Percentiles rank a stretch among this genome's conserved stretches.
Conservation (phyloP, 2,113 vertebrate species). For the Chaetodon trifascialis region DNA sequence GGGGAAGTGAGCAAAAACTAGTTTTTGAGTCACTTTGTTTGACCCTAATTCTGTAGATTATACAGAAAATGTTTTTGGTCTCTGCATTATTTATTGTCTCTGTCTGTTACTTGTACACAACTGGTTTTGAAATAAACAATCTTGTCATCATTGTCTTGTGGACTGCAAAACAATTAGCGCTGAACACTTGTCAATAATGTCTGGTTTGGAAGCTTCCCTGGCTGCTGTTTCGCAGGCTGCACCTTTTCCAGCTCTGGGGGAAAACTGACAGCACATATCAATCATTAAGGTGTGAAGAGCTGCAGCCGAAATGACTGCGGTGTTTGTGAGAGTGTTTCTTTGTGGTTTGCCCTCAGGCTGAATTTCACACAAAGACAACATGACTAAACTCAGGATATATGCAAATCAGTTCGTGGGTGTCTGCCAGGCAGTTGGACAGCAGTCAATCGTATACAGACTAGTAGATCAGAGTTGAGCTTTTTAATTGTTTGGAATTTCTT, state of each 20-base stretch:
- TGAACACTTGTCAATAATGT: neutral
- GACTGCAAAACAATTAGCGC: neutral
- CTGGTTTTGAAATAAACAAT: constrained; percentile 85
- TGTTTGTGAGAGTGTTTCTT: neutral
- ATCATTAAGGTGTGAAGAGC: neutral
- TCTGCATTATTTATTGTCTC: constrained; percentile 84
- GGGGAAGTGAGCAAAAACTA: constrained; percentile 36
- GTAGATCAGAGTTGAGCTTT: neutral
- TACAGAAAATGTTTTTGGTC: constrained; percentile 58
- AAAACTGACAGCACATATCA: neutral
- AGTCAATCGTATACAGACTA: neutral
- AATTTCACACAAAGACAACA: constrained; percentile 6
- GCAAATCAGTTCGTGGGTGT: constrained; percentile 47
- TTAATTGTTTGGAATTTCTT: neutral
- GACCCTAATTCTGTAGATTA: constrained; percentile 56
- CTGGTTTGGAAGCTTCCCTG: neutral
- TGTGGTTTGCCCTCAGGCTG: constrained; percentile 30
- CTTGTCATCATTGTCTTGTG: constrained; percentile 64
- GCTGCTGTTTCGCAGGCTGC: neutral
- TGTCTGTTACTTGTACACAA: constrained; percentile 79
- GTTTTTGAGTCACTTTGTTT: constrained; percentile 50
- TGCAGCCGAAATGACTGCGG: neutral
- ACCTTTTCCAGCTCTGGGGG: neutral
- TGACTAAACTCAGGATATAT: constrained; percentile 37
- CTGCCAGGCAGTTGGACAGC: neutral